Percentiles rank a stretch among this genome's conserved stretches.
These are phyloP conservation scores for Candoia aspera DNA, from an alignment of 2,113 vertebrate genomes.

Conservation along the genomic window DNA sequence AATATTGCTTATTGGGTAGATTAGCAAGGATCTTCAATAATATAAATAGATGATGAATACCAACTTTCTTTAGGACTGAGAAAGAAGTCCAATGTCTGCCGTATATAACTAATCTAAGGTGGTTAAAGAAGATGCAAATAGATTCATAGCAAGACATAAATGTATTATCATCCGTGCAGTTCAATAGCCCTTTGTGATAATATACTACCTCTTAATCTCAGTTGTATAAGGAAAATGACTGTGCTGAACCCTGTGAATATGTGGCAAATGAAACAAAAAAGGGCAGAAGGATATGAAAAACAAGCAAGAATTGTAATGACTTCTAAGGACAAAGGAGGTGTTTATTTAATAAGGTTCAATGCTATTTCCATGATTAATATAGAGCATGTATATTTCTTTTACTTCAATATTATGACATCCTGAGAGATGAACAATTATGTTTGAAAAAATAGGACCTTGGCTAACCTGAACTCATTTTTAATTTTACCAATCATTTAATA, in stretches of 20 bases:
- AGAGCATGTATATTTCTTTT: conserved; percentile 16
- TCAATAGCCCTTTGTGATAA: not conserved
- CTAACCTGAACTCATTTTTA: conserved; percentile 21
- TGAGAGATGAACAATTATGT: not conserved
- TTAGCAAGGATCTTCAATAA: not conserved
- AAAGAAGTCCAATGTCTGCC: not conserved
- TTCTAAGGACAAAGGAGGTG: conserved; percentile 3
- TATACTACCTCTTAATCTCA: not conserved
- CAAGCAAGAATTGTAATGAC: not conserved
- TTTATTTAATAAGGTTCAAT: conserved; percentile 34
- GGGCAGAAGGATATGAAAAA: not conserved
- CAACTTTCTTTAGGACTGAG: not conserved
- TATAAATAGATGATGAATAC: not conserved
- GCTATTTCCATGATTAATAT: not conserved
- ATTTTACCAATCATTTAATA: conserved; percentile 30
- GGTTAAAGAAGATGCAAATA: not conserved
- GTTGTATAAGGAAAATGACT: not conserved
- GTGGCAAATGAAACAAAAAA: not conserved
- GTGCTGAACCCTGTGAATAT: not conserved
- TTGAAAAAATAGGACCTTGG: not conserved
- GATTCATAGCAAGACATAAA: conserved; percentile 4
- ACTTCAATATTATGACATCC: not conserved
- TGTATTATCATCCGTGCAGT: not conserved
- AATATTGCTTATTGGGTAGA: not conserved
- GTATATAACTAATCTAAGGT: not conserved